These are phyloP conservation scores for Halocynthia aurantium DNA, from an alignment of 23 tunicate species.

Conservation along the genomic window DNA sequence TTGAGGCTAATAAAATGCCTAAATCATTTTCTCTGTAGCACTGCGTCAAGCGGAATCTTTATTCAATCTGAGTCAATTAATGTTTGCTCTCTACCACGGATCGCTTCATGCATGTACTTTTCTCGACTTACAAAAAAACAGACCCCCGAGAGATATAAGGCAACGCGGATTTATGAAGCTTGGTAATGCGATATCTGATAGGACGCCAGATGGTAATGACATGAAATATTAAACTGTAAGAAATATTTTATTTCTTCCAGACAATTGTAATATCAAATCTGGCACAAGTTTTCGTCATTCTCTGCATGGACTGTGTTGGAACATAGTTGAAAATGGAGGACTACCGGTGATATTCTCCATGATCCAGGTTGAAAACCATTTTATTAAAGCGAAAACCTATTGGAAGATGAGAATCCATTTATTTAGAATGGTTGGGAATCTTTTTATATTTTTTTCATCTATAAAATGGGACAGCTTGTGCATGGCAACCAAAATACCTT, in stretches of 20 bases:
- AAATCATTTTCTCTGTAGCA: conserved; percentile 24
- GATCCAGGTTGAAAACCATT: conserved; percentile 45
- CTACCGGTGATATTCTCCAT: conserved; percentile 90
- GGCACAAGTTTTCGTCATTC: conserved; percentile 80
- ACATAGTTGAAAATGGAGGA: conserved; percentile 88
- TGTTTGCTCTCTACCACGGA: conserved; percentile 98
- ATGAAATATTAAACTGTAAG: neutral
- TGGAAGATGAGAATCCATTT: too few relatives aligned
- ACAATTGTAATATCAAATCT: conserved; percentile 49
- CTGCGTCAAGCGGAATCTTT: conserved; percentile 82
- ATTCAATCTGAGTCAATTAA: conserved; percentile 91
- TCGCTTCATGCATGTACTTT: conserved; percentile 90
- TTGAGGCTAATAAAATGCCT: neutral
- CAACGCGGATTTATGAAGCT: conserved; percentile 71
- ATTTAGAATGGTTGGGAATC: too few relatives aligned
- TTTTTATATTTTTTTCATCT: too few relatives aligned
- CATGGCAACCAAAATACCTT: too few relatives aligned
- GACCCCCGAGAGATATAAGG: conserved; percentile 80
- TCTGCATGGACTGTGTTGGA: conserved; percentile 82
- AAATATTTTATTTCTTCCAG: conserved; percentile 10
- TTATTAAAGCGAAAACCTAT: too few relatives aligned
- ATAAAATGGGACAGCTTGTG: too few relatives aligned
- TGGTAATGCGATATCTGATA: conserved; percentile 26
- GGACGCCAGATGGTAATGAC: neutral
- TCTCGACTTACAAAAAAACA: conserved; percentile 70